These are phyloP conservation scores for Ceyx cyanopectus DNA, from an alignment of 2,113 vertebrate genomes.

Conservation along the genomic window DNA sequence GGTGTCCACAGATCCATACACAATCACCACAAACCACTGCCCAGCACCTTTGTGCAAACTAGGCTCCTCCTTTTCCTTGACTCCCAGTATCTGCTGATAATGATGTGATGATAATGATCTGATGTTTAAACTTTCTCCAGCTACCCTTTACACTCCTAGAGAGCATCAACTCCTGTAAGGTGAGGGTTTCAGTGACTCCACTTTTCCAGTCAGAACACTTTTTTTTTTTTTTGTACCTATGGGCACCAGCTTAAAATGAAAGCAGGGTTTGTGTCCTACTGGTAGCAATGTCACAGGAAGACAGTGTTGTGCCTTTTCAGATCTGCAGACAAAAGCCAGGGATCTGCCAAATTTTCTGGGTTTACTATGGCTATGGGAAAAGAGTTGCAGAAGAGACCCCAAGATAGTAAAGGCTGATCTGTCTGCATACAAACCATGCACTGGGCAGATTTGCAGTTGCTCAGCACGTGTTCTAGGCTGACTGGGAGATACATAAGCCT, in stretches of 20 bases:
- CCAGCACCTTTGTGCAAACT: not conserved
- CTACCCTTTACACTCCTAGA: not conserved
- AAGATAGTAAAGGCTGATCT: not conserved
- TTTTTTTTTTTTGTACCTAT: not conserved
- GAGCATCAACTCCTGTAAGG: not conserved
- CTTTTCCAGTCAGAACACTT: not conserved
- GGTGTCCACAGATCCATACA: not conserved
- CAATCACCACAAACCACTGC: not conserved
- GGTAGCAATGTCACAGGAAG: not conserved
- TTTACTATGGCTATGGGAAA: not conserved
- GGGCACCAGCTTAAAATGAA: not conserved
- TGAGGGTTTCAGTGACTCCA: not conserved
- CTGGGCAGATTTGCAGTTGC: accelerated
- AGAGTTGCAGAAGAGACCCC: not conserved
- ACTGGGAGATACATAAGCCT: accelerated
- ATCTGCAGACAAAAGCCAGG: not conserved
- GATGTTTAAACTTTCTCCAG: not conserved
- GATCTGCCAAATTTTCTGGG: not conserved
- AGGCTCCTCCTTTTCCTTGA: not conserved
- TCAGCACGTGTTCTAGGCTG: not conserved
- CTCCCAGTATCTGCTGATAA: not conserved
- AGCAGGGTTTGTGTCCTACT: not conserved
- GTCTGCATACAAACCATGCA: not conserved
- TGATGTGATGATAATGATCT: not conserved
- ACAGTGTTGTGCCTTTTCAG: not conserved